These are phyloP conservation scores for Clivina fossor DNA, from an alignment of 2,888 invertebrate species.

Conservation along the genomic window DNA sequence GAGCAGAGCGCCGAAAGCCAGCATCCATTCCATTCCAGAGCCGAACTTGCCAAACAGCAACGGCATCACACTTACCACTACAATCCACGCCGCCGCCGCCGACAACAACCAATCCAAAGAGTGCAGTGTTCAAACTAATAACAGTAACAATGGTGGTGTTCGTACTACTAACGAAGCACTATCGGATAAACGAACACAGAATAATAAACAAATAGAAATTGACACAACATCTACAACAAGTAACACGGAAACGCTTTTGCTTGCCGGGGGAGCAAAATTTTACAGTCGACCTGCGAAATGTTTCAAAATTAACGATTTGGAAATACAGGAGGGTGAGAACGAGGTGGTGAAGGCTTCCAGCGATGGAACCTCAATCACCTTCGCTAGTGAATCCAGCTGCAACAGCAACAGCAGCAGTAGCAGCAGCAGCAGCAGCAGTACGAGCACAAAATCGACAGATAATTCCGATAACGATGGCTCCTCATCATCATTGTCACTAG, in stretches of 20 bases:
- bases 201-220: background rate
- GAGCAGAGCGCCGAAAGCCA: no score
- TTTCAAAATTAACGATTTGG: conserved; percentile 40
- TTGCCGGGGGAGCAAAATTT: conserved; percentile 38
- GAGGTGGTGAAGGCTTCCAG: conserved; percentile 40
- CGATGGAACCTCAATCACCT: conserved; percentile 55
- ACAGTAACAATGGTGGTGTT: no score
- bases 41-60: no score
- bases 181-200: background rate
- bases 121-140: no score
- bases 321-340: conserved; percentile 45
- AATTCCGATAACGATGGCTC: no score
- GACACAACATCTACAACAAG: background rate
- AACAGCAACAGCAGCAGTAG: conserved; percentile 3
- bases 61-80: conserved; percentile 50
- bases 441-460: no score
- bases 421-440: no score
- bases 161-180: conserved; percentile 30
- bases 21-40: conserved; percentile 50
- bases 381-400: conserved; percentile 42
- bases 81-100: conserved; percentile 22
- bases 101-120: no score
- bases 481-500: no score
- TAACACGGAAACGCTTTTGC: conserved; percentile 17
- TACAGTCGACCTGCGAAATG: conserved; percentile 29